A percentile compares a stretch with the other conserved stretches of the same genome.
These are phyloP conservation scores for Aphrocallistes beatrix DNA, from an alignment of 37 sponge, comb jelly and placozoan genomes.

Conservation along the genomic window DNA sequence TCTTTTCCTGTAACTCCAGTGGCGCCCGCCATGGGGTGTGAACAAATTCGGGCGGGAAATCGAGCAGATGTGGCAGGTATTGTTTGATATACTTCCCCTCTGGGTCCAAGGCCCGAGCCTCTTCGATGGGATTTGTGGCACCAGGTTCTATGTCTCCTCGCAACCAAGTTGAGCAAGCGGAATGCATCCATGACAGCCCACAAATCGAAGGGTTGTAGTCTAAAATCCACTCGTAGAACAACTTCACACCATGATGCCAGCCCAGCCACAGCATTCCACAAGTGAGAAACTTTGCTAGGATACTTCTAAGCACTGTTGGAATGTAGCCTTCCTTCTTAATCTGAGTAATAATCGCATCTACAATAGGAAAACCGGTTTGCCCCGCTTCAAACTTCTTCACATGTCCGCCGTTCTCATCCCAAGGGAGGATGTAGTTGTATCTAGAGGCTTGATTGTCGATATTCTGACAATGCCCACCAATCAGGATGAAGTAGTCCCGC, in stretches of 20 bases:
- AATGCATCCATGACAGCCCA: conserved; percentile 74
- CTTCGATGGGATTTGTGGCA: conserved; percentile 26
- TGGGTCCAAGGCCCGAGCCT: conserved; percentile 57
- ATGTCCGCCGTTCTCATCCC: conserved; percentile 44
- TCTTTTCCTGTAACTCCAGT: conserved; percentile 38
- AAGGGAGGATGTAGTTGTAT: conserved; percentile 33
- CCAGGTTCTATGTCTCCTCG: conserved; percentile 34
- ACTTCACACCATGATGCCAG: conserved; percentile 68
- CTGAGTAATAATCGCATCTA: conserved; percentile 78
- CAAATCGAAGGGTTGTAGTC: conserved; percentile 74
- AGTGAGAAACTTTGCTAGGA: conserved; percentile 69
- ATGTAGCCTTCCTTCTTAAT: conserved; percentile 59
- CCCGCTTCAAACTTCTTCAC: conserved; percentile 39
- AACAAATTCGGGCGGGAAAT: conserved; percentile 61
- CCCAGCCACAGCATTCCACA: conserved; percentile 67
- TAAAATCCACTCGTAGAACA: conserved; percentile 65
- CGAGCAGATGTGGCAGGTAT: conserved; percentile 53
- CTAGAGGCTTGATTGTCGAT: background rate
- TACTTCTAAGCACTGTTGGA: conserved; percentile 47
- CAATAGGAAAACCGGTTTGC: conserved; percentile 69
- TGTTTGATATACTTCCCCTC: conserved; percentile 58
- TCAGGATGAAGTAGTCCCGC: background rate
- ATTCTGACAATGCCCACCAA: background rate
- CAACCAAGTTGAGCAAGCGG: conserved; percentile 70
- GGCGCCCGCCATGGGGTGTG: conserved; percentile 86